phyloP scores from a whole-genome alignment of 2,797 vertebrate genomes.

The Hirundo rustica region DNA sequence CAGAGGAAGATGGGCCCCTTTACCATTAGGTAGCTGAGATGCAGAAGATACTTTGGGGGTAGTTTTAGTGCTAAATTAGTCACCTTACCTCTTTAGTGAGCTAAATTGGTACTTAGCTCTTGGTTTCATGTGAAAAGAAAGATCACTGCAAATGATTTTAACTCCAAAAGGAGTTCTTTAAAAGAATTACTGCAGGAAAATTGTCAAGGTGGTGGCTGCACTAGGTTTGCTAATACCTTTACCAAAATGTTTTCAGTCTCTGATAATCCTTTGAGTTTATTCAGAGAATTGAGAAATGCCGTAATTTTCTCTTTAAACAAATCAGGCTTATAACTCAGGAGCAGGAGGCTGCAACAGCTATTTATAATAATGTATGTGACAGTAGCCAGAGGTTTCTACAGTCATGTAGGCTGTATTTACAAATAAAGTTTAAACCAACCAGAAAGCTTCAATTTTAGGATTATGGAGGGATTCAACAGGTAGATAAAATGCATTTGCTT shows the following conservation, averaged over 20 bases:
- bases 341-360: neutral
- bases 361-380: neutral
- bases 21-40: neutral
- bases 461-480: neutral
- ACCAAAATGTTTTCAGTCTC: neutral
- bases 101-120: conserved; percentile 5
- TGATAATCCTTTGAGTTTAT: neutral
- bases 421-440: neutral
- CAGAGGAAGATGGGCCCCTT: neutral
- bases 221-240: neutral
- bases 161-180: neutral
- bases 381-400: neutral
- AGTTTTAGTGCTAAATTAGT: conserved; percentile 20
- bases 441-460: neutral
- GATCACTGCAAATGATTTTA: neutral
- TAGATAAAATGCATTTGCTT: neutral
- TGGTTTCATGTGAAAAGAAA: conserved; percentile 18
- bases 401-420: neutral
- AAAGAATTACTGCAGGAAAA: conserved; percentile 12
- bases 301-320: neutral
- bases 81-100: conserved; percentile 10
- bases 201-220: neutral
- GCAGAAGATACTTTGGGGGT: neutral
- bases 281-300: neutral
- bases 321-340: neutral